Evolutionary conservation across 30 jellyfish, hydroid and myxozoan genomes (phyloP), one percentile per base, ranked within the genome.

Genomic region (Aurelia aurita): DNA sequence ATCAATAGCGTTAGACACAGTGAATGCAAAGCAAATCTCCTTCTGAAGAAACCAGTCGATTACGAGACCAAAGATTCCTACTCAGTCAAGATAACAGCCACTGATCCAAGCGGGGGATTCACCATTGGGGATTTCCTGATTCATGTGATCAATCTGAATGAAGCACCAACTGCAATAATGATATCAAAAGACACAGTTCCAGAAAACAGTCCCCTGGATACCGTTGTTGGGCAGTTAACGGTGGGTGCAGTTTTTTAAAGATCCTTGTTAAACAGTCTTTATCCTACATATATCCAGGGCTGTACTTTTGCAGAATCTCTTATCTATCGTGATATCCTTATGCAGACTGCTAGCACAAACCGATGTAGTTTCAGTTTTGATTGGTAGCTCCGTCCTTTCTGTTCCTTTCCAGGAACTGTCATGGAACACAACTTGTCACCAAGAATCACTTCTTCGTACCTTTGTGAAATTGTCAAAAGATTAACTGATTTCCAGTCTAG

Each of bases 181-280:
- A 58, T 87, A 4, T 75, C 96, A 27, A 60, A 35, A 12, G 57
- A 72, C 74, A 72, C 29, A 0, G 78, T 85, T 15, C 53, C 69
- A 9, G 95, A 85, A 55, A 85, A 85, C 61, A 75, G 89, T 73
- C 79, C 89, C 0, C 71, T 53, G 28, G 89, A 70, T 15, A 85
- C 95, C 9, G 70, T 85, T 23, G 89, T 85, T 26, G 95, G 87
- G 19, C 96, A 75, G 72, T 51, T 87, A 31, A 64, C 82, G 55
- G 88, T 77, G 25, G 54, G 85, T 35, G 55, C 27, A 53, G 16
- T 18, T 53, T 55, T 22, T 55, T 3, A 54, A 7, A 3, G 65
- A 3, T 54, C 5, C 3, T 16, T 54, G 4, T 13, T 3, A 10
- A 47, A 8, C 59, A 47, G n/a, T n/a, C n/a, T n/a, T n/a, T n/a